Evolutionary conservation across 2,797 vertebrate species (phyloP), one percentile per base, ranked within the genome.

Genomic region (Mormyrops boulengeri): DNA sequence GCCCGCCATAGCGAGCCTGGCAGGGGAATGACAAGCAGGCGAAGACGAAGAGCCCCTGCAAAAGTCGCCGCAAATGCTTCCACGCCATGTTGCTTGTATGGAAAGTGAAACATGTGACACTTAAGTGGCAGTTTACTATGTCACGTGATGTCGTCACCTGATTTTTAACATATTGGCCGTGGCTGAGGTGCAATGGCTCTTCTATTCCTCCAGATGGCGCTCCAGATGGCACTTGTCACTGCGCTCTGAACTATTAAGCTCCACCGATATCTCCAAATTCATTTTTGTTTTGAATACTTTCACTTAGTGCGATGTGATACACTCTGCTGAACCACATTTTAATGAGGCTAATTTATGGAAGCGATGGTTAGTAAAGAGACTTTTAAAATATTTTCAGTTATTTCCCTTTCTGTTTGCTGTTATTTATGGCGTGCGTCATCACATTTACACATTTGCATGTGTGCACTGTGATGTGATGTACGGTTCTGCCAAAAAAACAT

Each of bases 71-170:
- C 82, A n/a, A 19, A 50, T 19, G 7, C 52, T 50, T 73, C 2
- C 2, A 84, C 89, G 90, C 91, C 91, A 90, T 92, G 19, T 90
- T 90, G 85, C 26, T 52, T 19, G 73, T 57, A 7, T 47, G 60
- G 89, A 73, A 89, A 66, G 47, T 73, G 57, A 88, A 69, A 88
- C 91, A 89, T 89, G 91, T 91, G 91, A 89, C 30, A 44, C 22
- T 44, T 62, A 47, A 66, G 3, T 89, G 8, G 22, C 30, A 9
- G 6, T 47, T 52, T 34, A 22, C 17, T 2, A 44, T 22, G 53
- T 89, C 88, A 89, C 55, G 80, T 89, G 88, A 89, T 2, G n/a
- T 12, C 14, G 87, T 89, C 89, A 86, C 22, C 84, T 87, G 89
- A 69, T 52, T 53, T 34, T 57, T 19, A 3, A n/a, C 77, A n/a